Evolutionary conservation across 2,113 vertebrate genomes (phyloP).

Genomic region (Mastomys natalensis): DNA sequence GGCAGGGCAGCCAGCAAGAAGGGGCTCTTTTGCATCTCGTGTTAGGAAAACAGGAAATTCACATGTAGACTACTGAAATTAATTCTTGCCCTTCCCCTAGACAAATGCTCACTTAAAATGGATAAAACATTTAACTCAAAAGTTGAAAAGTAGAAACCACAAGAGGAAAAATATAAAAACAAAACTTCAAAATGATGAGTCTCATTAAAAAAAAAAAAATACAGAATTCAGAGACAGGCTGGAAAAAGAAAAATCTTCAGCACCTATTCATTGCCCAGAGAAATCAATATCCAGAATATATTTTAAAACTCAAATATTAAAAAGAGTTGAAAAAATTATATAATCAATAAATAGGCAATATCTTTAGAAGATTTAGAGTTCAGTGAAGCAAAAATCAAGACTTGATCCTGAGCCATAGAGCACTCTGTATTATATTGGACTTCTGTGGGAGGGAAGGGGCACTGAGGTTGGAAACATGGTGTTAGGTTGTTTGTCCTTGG

Average conservation of each 20-base stretch:
- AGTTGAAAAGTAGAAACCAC: neutral
- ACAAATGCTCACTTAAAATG: neutral
- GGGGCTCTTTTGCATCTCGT: neutral
- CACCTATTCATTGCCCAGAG: neutral
- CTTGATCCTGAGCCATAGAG: neutral
- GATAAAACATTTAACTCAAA: neutral
- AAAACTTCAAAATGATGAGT: neutral
- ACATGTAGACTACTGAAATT: too few species aligned
- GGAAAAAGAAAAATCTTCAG: neutral
- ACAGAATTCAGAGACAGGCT: neutral
- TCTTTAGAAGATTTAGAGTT: neutral
- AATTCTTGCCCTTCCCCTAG: neutral
- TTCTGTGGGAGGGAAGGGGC: neutral
- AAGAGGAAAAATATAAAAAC: neutral
- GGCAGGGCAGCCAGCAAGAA: too few species aligned
- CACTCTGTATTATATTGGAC: too few species aligned
- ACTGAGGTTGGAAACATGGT: neutral
- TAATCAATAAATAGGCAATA: neutral
- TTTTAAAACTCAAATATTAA: neutral
- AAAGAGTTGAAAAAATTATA: neutral
- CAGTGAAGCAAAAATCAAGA: neutral
- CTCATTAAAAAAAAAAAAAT: too few species aligned
- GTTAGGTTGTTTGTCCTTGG: neutral
- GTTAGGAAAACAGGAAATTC: neutral
- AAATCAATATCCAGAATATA: neutral